These are phyloP conservation scores for Yponomeuta malinellus DNA, from an alignment of 2,888 invertebrate species.

Conservation along the genomic window DNA sequence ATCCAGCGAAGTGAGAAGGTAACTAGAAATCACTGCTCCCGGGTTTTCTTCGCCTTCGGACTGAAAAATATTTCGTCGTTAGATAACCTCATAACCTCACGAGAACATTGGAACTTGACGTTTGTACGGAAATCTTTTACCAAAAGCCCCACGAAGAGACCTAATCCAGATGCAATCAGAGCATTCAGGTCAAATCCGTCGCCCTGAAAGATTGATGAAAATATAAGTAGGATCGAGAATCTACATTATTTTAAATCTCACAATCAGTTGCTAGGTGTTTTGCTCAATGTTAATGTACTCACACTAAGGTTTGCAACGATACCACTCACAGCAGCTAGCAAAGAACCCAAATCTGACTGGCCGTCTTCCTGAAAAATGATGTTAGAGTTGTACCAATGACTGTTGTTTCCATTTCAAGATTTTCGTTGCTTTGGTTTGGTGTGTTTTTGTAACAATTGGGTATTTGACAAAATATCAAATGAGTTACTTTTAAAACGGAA, in stretches of 20 bases:
- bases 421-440: not conserved
- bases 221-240: not conserved
- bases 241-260: too few relatives aligned
- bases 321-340: conserved; percentile 61
- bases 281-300: conserved; percentile 31
- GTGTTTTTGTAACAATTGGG: not conserved
- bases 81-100: too few relatives aligned
- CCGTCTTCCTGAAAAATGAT: conserved; percentile 54
- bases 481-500: too few relatives aligned
- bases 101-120: too few relatives aligned
- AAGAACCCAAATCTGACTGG: conserved; percentile 62
- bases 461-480: too few relatives aligned
- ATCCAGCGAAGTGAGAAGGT: conserved; percentile 59
- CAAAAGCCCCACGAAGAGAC: conserved; percentile 62
- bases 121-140: conserved; percentile 33
- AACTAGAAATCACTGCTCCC: conserved; percentile 59
- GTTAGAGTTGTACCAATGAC: not conserved
- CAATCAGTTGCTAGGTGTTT: too few relatives aligned
- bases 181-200: conserved; percentile 64
- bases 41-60: conserved; percentile 65
- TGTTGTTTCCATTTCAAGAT: not conserved
- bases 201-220: conserved; percentile 45
- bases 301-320: conserved; percentile 65
- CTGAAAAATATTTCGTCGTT: conserved; percentile 29
- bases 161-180: conserved; percentile 58